A percentile compares a stretch with the other conserved stretches of the same genome.
phyloP scores from a whole-genome alignment of 2,888 invertebrate species.

The Byasa hedistus region DNA sequence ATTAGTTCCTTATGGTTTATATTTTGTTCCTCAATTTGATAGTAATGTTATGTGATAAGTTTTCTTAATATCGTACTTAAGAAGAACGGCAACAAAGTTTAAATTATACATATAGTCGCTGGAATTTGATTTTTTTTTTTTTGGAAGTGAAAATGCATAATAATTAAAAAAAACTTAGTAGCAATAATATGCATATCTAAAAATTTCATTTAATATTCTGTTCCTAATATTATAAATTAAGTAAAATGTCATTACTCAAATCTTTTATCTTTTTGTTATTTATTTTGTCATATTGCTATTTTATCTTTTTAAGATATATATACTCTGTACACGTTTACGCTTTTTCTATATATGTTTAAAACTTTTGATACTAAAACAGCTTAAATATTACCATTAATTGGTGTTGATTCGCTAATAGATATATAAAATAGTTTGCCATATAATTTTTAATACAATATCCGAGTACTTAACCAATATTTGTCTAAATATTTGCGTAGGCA shows the following conservation, averaged over 20 bases:
- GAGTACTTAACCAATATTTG: no score
- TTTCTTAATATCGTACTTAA: no score
- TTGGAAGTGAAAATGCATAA: no score
- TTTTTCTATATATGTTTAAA: conserved; percentile 1
- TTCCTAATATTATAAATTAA: conserved; percentile 16
- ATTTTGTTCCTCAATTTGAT: no score
- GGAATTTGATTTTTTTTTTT: no score
- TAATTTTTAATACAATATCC: no score
- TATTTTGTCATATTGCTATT: neutral
- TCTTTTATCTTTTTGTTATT: conserved; percentile 1
- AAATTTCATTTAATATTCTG: conserved; percentile 9
- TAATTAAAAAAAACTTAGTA: conserved; percentile 5
- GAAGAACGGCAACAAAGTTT: no score
- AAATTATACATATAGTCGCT: no score
- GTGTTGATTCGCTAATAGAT: conserved; percentile 2
- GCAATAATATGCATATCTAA: conserved; percentile 37
- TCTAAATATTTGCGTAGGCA: no score
- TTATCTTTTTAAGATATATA: neutral
- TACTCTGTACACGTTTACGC: conserved; percentile 4
- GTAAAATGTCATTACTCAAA: conserved; percentile 15
- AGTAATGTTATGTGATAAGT: no score
- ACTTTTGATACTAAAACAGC: conserved; percentile 3
- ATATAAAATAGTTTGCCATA: conserved; percentile 4
- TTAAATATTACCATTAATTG: neutral
- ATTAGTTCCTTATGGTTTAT: no score